Evolutionary conservation across 1,140 invertebrate species (phyloP).

Genomic region (Brachystomella parvula): DNA sequence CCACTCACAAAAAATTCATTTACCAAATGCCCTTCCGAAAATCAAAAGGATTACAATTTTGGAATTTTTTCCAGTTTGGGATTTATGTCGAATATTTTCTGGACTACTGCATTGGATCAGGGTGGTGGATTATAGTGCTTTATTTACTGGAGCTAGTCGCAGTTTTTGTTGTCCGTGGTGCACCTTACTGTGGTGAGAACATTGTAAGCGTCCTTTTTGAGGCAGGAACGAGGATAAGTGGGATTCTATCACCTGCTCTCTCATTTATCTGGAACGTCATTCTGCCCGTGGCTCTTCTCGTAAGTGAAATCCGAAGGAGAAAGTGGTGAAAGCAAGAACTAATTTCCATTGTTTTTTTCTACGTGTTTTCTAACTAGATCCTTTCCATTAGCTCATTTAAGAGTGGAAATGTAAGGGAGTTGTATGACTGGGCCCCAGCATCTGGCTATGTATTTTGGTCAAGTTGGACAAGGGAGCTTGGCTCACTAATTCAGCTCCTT

Average conservation of each 20-base stretch:
- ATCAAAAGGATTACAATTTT: no score
- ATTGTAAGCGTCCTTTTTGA: conserved; percentile 59
- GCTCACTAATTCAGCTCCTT: conserved; percentile 64
- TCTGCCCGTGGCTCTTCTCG: conserved; percentile 65
- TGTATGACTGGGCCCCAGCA: conserved; percentile 59
- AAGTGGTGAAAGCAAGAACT: background rate
- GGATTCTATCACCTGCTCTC: conserved; percentile 54
- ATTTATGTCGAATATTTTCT: conserved; percentile 74
- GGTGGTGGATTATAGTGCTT: conserved; percentile 76
- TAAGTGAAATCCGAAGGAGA: conserved; percentile 43
- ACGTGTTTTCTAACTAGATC: conserved; percentile 49
- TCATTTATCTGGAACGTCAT: conserved; percentile 84
- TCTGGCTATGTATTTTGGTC: conserved; percentile 60
- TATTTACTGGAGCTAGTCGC: conserved; percentile 65
- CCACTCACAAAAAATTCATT: background rate
- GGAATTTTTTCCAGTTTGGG: conserved; percentile 61
- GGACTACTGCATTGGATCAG: conserved; percentile 69
- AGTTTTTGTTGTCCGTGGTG: conserved; percentile 70
- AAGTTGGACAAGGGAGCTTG: conserved; percentile 65
- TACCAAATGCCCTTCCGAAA: no score
- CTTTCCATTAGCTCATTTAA: conserved; percentile 68
- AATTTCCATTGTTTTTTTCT: background rate
- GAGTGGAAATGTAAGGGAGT: conserved; percentile 60
- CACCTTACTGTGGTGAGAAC: conserved; percentile 72
- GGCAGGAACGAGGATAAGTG: conserved; percentile 32